phyloP scores from a whole-genome alignment of 2,113 vertebrate species.

The Passer montanus region DNA sequence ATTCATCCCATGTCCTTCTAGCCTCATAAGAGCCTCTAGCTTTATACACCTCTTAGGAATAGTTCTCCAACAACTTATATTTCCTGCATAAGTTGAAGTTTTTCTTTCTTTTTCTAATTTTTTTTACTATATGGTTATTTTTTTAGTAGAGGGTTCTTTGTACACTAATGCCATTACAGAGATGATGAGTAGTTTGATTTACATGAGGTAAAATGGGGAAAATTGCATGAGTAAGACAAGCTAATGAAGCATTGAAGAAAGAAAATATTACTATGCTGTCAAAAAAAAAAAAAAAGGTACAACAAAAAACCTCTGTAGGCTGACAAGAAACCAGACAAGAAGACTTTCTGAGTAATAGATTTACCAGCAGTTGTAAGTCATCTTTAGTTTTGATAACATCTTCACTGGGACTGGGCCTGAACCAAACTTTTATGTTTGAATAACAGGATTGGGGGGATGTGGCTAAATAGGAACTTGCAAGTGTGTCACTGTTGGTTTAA shows the following conservation, averaged over 20 bases:
- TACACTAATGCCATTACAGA: conserved; percentile 14
- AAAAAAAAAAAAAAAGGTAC: background rate
- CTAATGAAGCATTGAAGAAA: conserved; percentile 60
- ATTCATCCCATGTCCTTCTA: background rate
- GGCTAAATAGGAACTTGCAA: background rate
- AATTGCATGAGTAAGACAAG: conserved; percentile 53
- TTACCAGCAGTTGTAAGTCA: conserved; percentile 40
- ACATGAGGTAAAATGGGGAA: conserved; percentile 56
- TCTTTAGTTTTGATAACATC: conserved; percentile 30
- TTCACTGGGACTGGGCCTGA: background rate
- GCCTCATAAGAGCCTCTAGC: background rate
- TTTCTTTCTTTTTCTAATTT: background rate
- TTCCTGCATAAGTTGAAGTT: background rate
- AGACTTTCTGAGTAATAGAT: conserved; percentile 43
- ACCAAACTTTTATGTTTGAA: background rate
- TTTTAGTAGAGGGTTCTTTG: background rate
- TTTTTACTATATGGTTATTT: background rate
- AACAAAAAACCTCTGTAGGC: conserved; percentile 14
- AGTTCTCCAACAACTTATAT: background rate
- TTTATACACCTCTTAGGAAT: background rate
- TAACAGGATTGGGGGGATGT: background rate
- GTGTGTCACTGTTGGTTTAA: background rate
- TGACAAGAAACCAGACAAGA: conserved; percentile 59
- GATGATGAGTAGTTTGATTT: conserved; percentile 54
- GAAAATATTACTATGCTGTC: conserved; percentile 42